A percentile compares a stretch with the other conserved stretches of the same genome.
Conservation (phyloP, 2,113 vertebrate species). For the Empidonax alnorum region DNA sequence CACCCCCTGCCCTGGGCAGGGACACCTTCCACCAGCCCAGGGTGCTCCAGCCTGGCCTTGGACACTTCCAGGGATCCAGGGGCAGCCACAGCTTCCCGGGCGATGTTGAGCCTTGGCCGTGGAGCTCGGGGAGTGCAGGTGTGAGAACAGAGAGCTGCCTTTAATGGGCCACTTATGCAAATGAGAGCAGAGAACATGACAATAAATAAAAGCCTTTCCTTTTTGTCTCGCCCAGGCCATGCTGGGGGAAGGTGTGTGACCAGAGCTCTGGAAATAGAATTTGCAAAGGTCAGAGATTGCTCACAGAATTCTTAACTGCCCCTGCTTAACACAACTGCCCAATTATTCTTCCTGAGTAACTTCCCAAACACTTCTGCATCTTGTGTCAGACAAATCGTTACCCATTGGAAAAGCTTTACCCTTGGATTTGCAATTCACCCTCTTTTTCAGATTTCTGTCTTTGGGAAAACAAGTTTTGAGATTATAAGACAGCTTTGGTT, state of each 20-base stretch:
- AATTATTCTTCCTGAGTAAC: neutral
- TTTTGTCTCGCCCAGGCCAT: neutral
- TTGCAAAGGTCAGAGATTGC: slow-evolving; percentile 47
- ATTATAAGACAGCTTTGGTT: neutral
- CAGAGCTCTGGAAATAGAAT: neutral
- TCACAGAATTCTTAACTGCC: slow-evolving; percentile 11
- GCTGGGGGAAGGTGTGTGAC: slow-evolving; percentile 9
- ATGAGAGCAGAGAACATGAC: neutral
- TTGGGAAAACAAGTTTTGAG: neutral
- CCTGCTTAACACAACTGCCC: neutral
- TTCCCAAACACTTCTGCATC: neutral
- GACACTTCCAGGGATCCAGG: neutral
- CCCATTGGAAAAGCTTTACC: neutral
- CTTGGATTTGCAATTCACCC: neutral
- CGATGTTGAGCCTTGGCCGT: neutral
- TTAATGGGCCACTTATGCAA: neutral
- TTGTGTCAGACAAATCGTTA: neutral
- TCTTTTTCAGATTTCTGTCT: neutral
- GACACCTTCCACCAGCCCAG: neutral
- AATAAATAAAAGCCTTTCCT: slow-evolving; percentile 19
- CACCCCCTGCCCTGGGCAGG: neutral
- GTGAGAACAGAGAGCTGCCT: neutral
- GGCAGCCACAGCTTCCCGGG: neutral
- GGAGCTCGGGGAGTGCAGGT: neutral
- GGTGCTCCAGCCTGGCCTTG: neutral